Evolutionary conservation across 2,797 vertebrate genomes (phyloP).

Genomic region (Mus spretus): DNA sequence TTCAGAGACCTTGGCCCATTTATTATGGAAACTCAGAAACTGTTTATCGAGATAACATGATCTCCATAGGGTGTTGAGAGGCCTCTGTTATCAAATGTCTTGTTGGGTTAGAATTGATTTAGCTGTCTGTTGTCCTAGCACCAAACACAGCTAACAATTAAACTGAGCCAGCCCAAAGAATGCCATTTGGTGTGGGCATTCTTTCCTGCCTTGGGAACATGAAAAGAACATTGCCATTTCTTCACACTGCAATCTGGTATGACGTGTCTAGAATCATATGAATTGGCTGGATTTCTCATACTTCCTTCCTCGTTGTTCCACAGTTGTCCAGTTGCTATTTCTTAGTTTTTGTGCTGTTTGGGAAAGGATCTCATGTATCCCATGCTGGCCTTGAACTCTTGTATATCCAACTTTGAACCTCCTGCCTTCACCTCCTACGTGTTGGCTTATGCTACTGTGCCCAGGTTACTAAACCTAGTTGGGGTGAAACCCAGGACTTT

Average conservation of each 20-base stretch:
- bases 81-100: neutral
- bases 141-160: neutral
- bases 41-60: neutral
- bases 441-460: neutral
- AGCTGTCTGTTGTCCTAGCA: neutral
- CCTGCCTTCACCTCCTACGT: neutral
- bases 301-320: slow-evolving; percentile 22
- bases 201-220: neutral
- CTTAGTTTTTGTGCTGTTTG: neutral
- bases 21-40: slow-evolving; percentile 33
- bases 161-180: neutral
- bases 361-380: neutral
- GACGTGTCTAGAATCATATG: neutral
- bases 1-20: slow-evolving; percentile 36
- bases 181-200: neutral
- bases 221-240: neutral
- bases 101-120: slow-evolving; percentile 16
- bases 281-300: neutral
- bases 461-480: neutral
- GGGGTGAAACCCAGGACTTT: neutral
- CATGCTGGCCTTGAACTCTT: neutral
- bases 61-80: slow-evolving; percentile 37
- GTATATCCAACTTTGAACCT: neutral
- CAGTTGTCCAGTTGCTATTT: neutral
- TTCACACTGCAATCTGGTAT: neutral